Base-by-base conservation (phyloP, 2,113 vertebrate species). In the Sclerurus mexicanus region DNA sequence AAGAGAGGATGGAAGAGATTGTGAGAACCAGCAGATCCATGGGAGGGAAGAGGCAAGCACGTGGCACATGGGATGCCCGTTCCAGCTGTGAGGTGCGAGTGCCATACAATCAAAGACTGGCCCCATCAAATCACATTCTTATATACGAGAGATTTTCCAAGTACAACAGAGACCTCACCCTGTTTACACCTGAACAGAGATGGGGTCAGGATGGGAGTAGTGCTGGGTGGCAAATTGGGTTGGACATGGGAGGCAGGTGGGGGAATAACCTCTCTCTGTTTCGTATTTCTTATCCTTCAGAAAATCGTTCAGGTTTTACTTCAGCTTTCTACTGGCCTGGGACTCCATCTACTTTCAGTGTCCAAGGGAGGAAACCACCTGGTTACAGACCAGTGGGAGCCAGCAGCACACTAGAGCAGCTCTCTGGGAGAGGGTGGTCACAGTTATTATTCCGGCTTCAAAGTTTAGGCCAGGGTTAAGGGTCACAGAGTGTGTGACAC, bases 21-120 rank as follows among this genome's bases (percentile, higher is more conserved):
- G 63, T 80, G 91, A 91, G 91, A 95, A 85, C 71, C 75, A 94
- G 94, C 81, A 95, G 86, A 89, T 91, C 94, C 80, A 53, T 40
- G 53, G 56, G 76, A 93, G 80, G 82, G 73, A 74, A 84, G 90
- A 88, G 92, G 82, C 89, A 91, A 96, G 80, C 63, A 19, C 3
- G 0, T 30, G 76, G 89, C 81, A 82, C 85, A 79, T 3, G 2
- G 37, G 62, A 63, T 37, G 68, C 21, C 87, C 84, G 0, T 31
- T 86, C 87, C 91, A 81, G 77, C 87, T 80, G 82, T 25, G 83
- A 92, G 69, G 52, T 92, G 80, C 21, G 5, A 82, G 94, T 82
- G 85, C 76, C 63, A 10, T 37, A 69, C 85, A 83, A 73, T 85
- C 95, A 94, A 71, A 85, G 66, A 53, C 44, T 69, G 55, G 80